Evolutionary conservation across 2,113 vertebrate species (phyloP), one percentile per base, ranked within the genome.

Genomic region (Piliocolobus tephrosceles): DNA sequence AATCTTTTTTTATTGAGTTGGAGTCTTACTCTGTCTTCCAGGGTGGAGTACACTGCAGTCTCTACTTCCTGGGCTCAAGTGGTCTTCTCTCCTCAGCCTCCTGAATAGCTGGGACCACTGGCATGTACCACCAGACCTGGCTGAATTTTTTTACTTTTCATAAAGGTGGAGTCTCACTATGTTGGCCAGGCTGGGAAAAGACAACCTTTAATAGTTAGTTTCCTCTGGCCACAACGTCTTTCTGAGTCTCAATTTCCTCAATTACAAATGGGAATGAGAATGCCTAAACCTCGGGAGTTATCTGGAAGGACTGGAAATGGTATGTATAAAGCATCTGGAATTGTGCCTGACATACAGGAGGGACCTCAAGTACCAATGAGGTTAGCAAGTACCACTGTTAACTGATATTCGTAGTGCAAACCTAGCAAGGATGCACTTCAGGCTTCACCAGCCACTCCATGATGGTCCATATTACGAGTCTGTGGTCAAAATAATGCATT

Each of bases 401-500:
- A 73, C 6, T 38, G 40, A 43, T 43, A 5, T 23, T 32, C 45
- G 1, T 0, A 45, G 13, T 1, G 3, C 32, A 75, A 76, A 20
- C 14, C 45, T 30, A 16, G 5, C 6, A 22, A 61, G 10, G 43
- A 80, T 61, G 2, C 17, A 47, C 8, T 87, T 55, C 57, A 45
- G 22, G 1, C 17, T 55, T 47, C 30, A 66, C 9, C 9, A 14
- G 35, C 17, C 35, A 91, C 47, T 50, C 32, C 9, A 0, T 0
- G 4, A 68, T 8, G 13, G 75, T 89, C 83, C 80, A 81, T 40
- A 64, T 72, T 61, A 47, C 10, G 52, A 66, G 23, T 20, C 22
- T 98, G 95, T n/a, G 75, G 94, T 96, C 61, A 97, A 82, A 68
- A 23, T 18, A 55, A 93, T 91, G 3, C 43, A 78, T 70, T 80